These are phyloP conservation scores for Drosophila sechellia DNA, from an alignment of 1,140 invertebrate species.

Conservation along the genomic window DNA sequence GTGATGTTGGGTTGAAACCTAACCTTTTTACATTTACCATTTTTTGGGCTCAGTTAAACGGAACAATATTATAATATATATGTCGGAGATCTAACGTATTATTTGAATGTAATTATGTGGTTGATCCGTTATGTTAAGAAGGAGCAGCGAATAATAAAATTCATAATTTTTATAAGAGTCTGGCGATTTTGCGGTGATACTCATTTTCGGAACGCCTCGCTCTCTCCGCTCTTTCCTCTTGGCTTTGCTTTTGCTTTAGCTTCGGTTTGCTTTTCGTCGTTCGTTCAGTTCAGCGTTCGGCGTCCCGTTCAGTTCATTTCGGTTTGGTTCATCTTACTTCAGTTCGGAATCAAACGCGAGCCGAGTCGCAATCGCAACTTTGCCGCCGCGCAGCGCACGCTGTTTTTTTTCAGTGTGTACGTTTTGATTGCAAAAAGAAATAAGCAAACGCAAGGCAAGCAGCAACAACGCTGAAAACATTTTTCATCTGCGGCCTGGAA, in stretches of 20 bases:
- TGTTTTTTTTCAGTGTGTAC: slow-evolving; percentile 62
- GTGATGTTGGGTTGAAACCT: too few relatives aligned
- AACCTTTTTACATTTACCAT: too few relatives aligned
- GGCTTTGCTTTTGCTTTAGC: slow-evolving; percentile 9
- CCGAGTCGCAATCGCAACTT: slow-evolving; percentile 37
- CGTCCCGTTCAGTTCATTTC: not conserved
- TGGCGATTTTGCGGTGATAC: not conserved
- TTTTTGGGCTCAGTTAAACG: too few relatives aligned
- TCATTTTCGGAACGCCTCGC: slow-evolving; percentile 27
- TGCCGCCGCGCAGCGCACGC: slow-evolving; percentile 53
- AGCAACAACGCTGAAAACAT: slow-evolving; percentile 42
- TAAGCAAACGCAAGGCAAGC: slow-evolving; percentile 32
- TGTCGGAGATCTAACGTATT: too few relatives aligned
- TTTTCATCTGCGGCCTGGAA: slow-evolving; percentile 48
- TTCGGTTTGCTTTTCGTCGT: slow-evolving; percentile 21
- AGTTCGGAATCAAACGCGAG: slow-evolving; percentile 25
- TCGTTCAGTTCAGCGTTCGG: slow-evolving; percentile 43
- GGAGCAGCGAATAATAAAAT: too few relatives aligned
- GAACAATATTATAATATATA: too few relatives aligned
- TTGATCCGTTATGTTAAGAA: too few relatives aligned
- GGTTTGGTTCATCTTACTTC: slow-evolving; percentile 5
- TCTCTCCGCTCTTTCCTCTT: slow-evolving; percentile 3
- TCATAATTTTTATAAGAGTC: not conserved
- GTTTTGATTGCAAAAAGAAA: slow-evolving; percentile 73
- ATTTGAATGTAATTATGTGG: too few relatives aligned